A percentile compares a stretch with the other conserved stretches of the same genome.
phyloP scores from a whole-genome alignment of 2,113 vertebrate species.

The Phyllopteryx taeniolatus region DNA sequence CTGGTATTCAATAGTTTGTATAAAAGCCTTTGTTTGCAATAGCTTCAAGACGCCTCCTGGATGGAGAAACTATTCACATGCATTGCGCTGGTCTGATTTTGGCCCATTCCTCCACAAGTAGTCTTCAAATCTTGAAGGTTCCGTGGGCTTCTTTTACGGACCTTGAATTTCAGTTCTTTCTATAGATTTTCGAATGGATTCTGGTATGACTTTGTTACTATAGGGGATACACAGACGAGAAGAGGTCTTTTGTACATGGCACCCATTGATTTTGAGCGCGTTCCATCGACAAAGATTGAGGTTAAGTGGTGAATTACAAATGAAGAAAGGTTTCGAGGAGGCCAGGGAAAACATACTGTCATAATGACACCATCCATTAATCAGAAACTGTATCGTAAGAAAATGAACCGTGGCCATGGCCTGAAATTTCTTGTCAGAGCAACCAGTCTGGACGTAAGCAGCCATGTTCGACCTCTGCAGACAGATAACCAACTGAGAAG shows the following conservation, averaged over 20 bases:
- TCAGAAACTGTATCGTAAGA: not conserved
- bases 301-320: constrained; percentile 37
- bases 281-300: constrained; percentile 31
- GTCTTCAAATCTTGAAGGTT: too few species aligned
- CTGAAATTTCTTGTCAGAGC: not conserved
- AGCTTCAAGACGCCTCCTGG: too few species aligned
- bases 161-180: too few species aligned
- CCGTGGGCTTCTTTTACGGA: too few species aligned
- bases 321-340: constrained; percentile 21
- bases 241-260: constrained; percentile 19
- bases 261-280: constrained; percentile 35
- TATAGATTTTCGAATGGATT: too few species aligned
- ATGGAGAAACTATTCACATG: too few species aligned
- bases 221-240: not conserved
- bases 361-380: constrained; percentile 1
- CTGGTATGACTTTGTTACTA: constrained; percentile 12
- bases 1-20: too few species aligned
- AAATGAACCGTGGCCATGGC: not conserved
- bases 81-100: too few species aligned
- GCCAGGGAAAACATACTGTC: not conserved
- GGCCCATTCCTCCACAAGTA: too few species aligned
- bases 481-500: constrained; percentile 24
- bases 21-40: too few species aligned
- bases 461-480: constrained; percentile 15
- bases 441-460: constrained; percentile 8